phyloP scores from a whole-genome alignment of 23 tunicate species.

The Ciona savignyi region DNA sequence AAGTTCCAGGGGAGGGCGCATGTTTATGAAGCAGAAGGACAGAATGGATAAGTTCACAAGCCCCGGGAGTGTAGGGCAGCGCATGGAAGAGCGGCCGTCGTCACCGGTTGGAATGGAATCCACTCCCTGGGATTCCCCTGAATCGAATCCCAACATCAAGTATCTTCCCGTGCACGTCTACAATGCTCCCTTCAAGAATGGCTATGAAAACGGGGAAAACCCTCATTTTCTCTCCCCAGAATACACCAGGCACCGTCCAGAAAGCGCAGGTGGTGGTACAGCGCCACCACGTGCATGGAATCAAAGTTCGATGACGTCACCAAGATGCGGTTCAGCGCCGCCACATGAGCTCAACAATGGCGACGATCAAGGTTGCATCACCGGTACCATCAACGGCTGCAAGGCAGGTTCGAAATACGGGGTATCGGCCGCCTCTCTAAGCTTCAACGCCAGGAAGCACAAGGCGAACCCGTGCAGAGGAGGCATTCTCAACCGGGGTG shows the following conservation, averaged over 20 bases:
- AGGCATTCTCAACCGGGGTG: conserved; percentile 10
- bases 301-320: neutral
- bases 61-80: neutral
- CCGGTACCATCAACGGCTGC: neutral
- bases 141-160: conserved; percentile 32
- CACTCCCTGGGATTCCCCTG: conserved; percentile 33
- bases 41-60: neutral
- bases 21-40: neutral
- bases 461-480: conserved; percentile 46
- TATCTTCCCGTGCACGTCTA: conserved; percentile 15
- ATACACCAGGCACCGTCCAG: conserved; percentile 57
- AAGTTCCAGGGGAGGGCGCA: conserved; percentile 16
- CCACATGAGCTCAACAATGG: conserved; percentile 6
- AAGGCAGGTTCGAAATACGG: neutral
- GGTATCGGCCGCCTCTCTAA: conserved; percentile 33
- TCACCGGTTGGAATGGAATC: conserved; percentile 11
- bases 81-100: neutral
- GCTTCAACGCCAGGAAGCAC: conserved; percentile 63
- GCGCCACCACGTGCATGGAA: conserved; percentile 10
- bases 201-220: conserved; percentile 4
- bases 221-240: conserved; percentile 11
- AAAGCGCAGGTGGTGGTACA: conserved; percentile 61
- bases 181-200: neutral
- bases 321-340: conserved; percentile 47
- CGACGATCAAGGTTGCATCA: neutral